Base-by-base conservation (phyloP, 2,888 invertebrate species). In the Sisyra terminalis region DNA sequence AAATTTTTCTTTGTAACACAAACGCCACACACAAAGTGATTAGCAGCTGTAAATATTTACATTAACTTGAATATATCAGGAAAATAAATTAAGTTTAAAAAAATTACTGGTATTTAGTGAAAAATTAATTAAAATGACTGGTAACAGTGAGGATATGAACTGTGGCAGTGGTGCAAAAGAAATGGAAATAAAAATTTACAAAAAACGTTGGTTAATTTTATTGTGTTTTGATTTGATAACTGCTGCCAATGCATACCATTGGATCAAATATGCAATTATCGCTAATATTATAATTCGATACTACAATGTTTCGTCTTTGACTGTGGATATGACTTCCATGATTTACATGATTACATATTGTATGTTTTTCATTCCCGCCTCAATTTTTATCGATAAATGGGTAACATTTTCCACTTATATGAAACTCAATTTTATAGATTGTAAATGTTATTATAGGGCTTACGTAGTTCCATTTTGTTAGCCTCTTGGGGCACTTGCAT, bases 311-410 rank as follows among this genome's bases (percentile, higher is more conserved):
- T 67, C 70, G 46, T 74, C 73, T 50, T 73, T 75, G 49, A 72
- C 74, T 55, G 86, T 98, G 42, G 86, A 97, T 62, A 94, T 93
- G 93, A 88, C 96, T 15, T 94, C 94, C 34, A 88, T 98, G 86
- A 76, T 97, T 54, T 99, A 83, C 66, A 98, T 98, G 97, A 74
- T 92, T 50, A 75, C 83, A 2, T 99, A 98, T 64, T 92, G 98
- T 54, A 90, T 96, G 6, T 78, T 97, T 51, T 90, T 99, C 54
- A 89, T 98, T 57, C 98, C 98, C 1, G 96, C 88, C 16, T 92
- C 94, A 57, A 97, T 87, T 78, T 73, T 98, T 45, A 70, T 98
- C 52, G 92, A 97, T 60, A 87, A 82, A 70, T 78, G 80, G 69
- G 97, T 89, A 35, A 35, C 13, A 15, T 35, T 13, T 24, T 24